Conservation (phyloP, 2,797 vertebrate genomes). For the Microctenopoma lineatum region DNA sequence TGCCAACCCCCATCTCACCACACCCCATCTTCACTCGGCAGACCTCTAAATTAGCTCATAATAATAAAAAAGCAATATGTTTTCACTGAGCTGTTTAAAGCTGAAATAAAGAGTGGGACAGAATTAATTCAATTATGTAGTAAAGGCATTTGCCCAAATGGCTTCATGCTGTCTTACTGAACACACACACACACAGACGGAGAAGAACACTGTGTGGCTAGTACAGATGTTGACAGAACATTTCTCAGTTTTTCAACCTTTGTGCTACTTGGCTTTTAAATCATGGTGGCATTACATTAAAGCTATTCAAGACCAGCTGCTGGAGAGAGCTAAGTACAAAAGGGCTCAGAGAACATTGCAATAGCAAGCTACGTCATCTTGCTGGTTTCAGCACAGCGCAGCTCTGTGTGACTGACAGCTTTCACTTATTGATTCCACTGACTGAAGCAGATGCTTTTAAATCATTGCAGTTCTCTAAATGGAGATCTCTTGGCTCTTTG, state of each 20-base stretch:
- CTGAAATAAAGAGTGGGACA: slow-evolving; percentile 24
- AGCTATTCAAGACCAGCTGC: slow-evolving; percentile 23
- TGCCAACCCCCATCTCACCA: neutral
- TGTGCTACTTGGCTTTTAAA: slow-evolving; percentile 54
- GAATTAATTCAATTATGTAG: slow-evolving; percentile 49
- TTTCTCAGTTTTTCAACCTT: slow-evolving; percentile 59
- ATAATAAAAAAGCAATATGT: slow-evolving; percentile 23
- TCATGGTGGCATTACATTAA: slow-evolving; percentile 54
- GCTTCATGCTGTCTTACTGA: slow-evolving; percentile 28
- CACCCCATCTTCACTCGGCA: neutral
- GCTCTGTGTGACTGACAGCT: slow-evolving; percentile 6
- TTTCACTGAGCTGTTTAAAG: slow-evolving; percentile 41
- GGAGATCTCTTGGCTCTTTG: neutral
- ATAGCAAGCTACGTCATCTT: slow-evolving; percentile 17
- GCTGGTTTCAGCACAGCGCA: slow-evolving; percentile 14
- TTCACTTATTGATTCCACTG: neutral
- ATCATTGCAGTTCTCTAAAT: neutral
- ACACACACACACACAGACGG: slow-evolving; percentile 16
- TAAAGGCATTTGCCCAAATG: slow-evolving; percentile 27
- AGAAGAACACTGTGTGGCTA: slow-evolving; percentile 27
- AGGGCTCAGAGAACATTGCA: slow-evolving; percentile 37
- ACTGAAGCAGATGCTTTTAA: neutral
- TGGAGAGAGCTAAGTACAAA: slow-evolving; percentile 45
- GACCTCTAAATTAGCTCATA: slow-evolving; percentile 19
- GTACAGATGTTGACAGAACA: slow-evolving; percentile 50